phyloP scores from a whole-genome alignment of 2,113 vertebrate species.

The Oplegnathus fasciatus region DNA sequence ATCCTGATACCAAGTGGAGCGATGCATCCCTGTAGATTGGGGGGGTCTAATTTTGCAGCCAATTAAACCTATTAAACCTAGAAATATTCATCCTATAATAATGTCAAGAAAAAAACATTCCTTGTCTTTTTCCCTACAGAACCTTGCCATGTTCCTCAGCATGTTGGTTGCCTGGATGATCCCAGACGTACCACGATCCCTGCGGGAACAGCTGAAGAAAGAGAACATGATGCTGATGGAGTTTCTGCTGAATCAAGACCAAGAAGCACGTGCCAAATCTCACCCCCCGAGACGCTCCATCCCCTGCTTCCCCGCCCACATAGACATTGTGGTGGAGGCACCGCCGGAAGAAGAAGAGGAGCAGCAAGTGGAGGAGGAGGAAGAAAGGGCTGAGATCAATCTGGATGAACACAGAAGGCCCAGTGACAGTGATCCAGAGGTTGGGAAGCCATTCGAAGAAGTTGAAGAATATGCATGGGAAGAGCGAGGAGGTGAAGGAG shows the following conservation, averaged over 20 bases:
- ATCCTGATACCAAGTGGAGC: too few species aligned
- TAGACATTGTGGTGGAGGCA: conserved; percentile 74
- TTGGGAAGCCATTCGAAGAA: conserved; percentile 33
- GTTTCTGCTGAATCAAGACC: conserved; percentile 93
- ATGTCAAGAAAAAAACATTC: neutral
- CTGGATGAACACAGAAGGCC: conserved; percentile 23
- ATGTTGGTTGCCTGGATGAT: conserved; percentile 97
- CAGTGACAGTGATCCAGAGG: conserved; percentile 52
- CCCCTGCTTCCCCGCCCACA: conserved; percentile 32
- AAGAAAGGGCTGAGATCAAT: conserved; percentile 37
- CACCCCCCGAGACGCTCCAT: conserved; percentile 21
- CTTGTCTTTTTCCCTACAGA: conserved; percentile 81
- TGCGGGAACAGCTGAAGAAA: conserved; percentile 94
- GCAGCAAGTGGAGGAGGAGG: conserved; percentile 37
- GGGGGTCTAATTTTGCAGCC: too few species aligned
- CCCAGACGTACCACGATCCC: conserved; percentile 94
- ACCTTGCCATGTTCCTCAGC: conserved; percentile 97
- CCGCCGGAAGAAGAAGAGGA: conserved; percentile 59
- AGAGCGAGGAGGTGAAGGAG: neutral
- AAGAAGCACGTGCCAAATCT: conserved; percentile 81
- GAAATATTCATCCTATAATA: neutral
- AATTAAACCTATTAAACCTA: neutral
- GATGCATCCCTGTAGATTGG: neutral
- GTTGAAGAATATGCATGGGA: conserved; percentile 20
- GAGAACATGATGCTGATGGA: conserved; percentile 93